Percentiles rank a stretch among this genome's conserved stretches.
phyloP scores from a whole-genome alignment of 2,888 invertebrate species.

The Lissonota sp. region DNA sequence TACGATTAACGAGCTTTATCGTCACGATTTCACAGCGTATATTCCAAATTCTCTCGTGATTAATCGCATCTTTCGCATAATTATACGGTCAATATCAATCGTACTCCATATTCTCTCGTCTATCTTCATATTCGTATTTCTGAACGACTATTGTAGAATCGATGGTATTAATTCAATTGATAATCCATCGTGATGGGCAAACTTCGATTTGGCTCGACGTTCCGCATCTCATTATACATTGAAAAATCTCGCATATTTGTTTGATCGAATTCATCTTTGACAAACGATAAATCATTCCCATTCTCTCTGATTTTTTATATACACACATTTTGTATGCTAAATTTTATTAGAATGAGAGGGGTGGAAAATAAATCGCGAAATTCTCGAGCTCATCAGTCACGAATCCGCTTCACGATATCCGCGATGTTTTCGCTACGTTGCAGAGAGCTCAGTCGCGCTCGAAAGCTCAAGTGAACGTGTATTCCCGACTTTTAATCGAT shows the following conservation, averaged over 20 bases:
- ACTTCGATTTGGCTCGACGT: too few species aligned
- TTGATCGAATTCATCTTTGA: neutral
- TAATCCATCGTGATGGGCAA: too few species aligned
- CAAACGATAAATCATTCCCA: neutral
- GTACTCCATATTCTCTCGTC: too few species aligned
- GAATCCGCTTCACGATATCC: conserved; percentile 62
- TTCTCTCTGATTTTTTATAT: conserved; percentile 1
- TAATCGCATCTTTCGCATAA: too few species aligned
- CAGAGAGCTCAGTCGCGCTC: conserved; percentile 61
- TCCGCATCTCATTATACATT: too few species aligned
- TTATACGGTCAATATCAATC: too few species aligned
- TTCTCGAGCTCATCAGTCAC: conserved; percentile 60
- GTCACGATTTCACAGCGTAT: too few species aligned
- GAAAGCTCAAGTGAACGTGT: conserved; percentile 53
- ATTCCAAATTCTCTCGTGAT: too few species aligned
- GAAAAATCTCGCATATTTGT: neutral
- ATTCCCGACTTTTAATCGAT: conserved; percentile 1
- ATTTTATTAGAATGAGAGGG: conserved; percentile 20
- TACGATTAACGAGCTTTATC: too few species aligned
- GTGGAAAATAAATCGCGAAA: neutral
- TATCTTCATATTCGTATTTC: too few species aligned
- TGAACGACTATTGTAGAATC: too few species aligned
- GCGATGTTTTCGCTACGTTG: conserved; percentile 35
- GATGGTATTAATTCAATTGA: too few species aligned
- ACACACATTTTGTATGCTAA: conserved; percentile 4